phyloP scores from a whole-genome alignment of 2,888 invertebrate genomes.

The Smittia sp. region DNA sequence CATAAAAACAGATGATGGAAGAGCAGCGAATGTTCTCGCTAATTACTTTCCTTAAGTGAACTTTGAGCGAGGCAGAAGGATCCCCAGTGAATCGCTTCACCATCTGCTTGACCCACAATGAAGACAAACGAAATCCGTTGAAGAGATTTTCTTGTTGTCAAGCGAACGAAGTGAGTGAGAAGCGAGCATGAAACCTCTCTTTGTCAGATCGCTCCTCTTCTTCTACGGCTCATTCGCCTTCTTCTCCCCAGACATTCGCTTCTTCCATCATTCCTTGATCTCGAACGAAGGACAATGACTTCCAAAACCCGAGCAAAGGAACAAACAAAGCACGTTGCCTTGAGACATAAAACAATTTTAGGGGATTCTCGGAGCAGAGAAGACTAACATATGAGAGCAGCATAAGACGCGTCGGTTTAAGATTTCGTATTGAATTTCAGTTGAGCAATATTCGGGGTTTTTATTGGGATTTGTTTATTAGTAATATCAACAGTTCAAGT shows the following conservation, averaged over 20 bases:
- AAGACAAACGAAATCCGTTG: slow-evolving; percentile 2
- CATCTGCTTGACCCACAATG: slow-evolving; percentile 17
- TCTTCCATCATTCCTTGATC: slow-evolving; percentile 17
- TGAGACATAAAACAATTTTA: slow-evolving; percentile 3
- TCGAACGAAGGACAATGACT: slow-evolving; percentile 21
- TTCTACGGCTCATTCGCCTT: not conserved
- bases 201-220: not conserved
- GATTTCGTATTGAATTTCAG: slow-evolving; percentile 7
- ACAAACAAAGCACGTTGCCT: slow-evolving; percentile 4
- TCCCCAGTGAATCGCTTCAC: not conserved
- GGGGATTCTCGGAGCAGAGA: not conserved
- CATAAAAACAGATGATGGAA: not conserved
- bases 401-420: not conserved
- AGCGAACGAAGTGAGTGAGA: not conserved
- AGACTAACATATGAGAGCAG: not conserved
- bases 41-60: not conserved
- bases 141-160: not conserved
- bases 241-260: slow-evolving; percentile 15
- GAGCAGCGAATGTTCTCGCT: no score
- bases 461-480: not conserved
- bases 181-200: not conserved
- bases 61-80: not conserved
- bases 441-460: not conserved
- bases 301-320: not conserved
- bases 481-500: no score